Base-by-base conservation (phyloP, 2,113 vertebrate genomes). In the Dissostichus mawsoni region DNA sequence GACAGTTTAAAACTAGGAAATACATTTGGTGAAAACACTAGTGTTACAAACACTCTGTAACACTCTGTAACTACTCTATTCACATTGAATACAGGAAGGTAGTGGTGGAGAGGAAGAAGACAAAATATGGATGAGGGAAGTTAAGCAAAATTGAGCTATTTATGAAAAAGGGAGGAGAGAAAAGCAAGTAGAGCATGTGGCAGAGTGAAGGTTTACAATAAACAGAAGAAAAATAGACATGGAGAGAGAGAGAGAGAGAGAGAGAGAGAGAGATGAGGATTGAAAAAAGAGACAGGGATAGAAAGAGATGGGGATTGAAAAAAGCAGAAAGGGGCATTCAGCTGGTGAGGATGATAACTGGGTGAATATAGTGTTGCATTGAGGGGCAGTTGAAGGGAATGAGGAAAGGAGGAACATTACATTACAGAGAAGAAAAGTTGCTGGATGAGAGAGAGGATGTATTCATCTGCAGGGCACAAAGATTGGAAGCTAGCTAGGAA, bases 381-480 rank as follows among this genome's bases (percentile, higher is more conserved):
- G 65, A 77, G 79, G 71, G 73, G 25, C 68, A 74, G 69, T 68
- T 78, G 50, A 55, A 73, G 57, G 79, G 55, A 83, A 69, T 57
- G 44, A 76, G 17, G 41, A 77, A 50, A 76, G 8, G 61, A 73
- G 50, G 6, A 14, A 23, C 51, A 69, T 36, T 62, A 65, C 81
- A 78, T 82, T 79, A 72, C 36, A 71, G 50, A 68, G 16, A 11
- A 72, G 58, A 80, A 58, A 81, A 66, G 23, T 14, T 25, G 18
- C 56, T 68, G 72, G 56, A 79, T 70, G 71, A 87, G 82, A 68
- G 74, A 72, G 65, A 73, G 76, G 71, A 84, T 81, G 82, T 71
- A 82, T 71, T 82, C 67, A 78, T 90, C 90, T 92, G 25, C 58
- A 6, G 80, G 83, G 80, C 81, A 87, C 41, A 80, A 57, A 74